Percentiles rank a stretch among this genome's conserved stretches.
phyloP scores from a whole-genome alignment of 1,140 invertebrate genomes.

The Zaprionus taronus region DNA sequence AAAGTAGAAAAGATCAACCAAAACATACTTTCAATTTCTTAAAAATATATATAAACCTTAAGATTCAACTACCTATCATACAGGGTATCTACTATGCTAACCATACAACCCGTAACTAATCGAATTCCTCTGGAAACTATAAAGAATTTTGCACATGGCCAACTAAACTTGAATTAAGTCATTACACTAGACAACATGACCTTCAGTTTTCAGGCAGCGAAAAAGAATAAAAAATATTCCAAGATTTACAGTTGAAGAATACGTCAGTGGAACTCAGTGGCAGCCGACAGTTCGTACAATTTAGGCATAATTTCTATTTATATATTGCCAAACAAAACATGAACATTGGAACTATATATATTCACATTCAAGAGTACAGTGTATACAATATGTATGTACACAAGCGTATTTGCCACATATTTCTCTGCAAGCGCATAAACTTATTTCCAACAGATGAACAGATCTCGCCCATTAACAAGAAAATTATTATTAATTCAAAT shows the following conservation, averaged over 20 bases:
- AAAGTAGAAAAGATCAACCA: too few species aligned
- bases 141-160: slow-evolving; percentile 29
- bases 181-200: slow-evolving; percentile 21
- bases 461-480: slow-evolving; percentile 63
- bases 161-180: slow-evolving; percentile 26
- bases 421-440: slow-evolving; percentile 56
- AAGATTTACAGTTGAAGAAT: slow-evolving; percentile 20
- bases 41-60: too few species aligned
- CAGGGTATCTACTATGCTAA: background rate
- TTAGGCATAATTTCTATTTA: slow-evolving; percentile 41
- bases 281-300: slow-evolving; percentile 19
- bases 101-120: background rate
- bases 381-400: background rate
- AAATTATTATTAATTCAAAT: slow-evolving; percentile 56
- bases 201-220: slow-evolving; percentile 8
- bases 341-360: slow-evolving; percentile 2
- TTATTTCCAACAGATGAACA: slow-evolving; percentile 55
- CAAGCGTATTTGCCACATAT: slow-evolving; percentile 22
- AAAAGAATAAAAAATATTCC: slow-evolving; percentile 8
- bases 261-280: slow-evolving; percentile 19
- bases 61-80: background rate
- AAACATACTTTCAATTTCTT: too few species aligned
- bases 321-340: slow-evolving; percentile 12
- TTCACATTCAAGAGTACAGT: slow-evolving; percentile 1
- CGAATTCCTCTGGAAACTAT: background rate